These are phyloP conservation scores for Trisateles emortualis DNA, from an alignment of 2,888 invertebrate genomes.

Conservation along the genomic window DNA sequence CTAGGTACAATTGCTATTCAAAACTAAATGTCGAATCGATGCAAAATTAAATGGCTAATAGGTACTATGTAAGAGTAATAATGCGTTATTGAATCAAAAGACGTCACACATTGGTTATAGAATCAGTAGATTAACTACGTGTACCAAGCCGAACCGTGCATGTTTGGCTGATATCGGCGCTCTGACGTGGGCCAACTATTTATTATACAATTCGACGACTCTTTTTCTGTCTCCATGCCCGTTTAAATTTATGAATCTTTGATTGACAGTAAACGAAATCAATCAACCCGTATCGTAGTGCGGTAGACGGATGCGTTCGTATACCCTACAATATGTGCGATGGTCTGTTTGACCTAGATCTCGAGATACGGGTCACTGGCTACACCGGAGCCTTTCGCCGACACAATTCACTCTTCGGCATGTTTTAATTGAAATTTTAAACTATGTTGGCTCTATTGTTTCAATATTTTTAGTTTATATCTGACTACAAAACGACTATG, in stretches of 20 bases:
- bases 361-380: constrained; percentile 72
- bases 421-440: constrained; percentile 68
- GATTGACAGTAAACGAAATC: constrained; percentile 31
- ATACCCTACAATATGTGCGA: constrained; percentile 59
- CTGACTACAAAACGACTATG: constrained; percentile 2
- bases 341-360: constrained; percentile 80
- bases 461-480: constrained; percentile 26
- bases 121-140: too few species aligned
- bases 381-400: constrained; percentile 51
- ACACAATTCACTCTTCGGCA: constrained; percentile 61
- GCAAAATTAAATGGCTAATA: too few species aligned
- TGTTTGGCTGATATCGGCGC: not conserved
- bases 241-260: constrained; percentile 3
- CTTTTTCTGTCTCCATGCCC: not conserved
- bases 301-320: constrained; percentile 43
- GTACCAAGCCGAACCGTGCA: too few species aligned
- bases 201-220: not conserved
- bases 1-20: too few species aligned
- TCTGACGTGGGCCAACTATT: not conserved
- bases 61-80: not conserved
- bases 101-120: too few species aligned
- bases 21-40: too few species aligned
- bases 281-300: constrained; percentile 25
- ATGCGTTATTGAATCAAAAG: too few species aligned
- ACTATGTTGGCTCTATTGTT: constrained; percentile 27